Conservation (phyloP, 2,797 vertebrate species). For the Antennarius maculatus region DNA sequence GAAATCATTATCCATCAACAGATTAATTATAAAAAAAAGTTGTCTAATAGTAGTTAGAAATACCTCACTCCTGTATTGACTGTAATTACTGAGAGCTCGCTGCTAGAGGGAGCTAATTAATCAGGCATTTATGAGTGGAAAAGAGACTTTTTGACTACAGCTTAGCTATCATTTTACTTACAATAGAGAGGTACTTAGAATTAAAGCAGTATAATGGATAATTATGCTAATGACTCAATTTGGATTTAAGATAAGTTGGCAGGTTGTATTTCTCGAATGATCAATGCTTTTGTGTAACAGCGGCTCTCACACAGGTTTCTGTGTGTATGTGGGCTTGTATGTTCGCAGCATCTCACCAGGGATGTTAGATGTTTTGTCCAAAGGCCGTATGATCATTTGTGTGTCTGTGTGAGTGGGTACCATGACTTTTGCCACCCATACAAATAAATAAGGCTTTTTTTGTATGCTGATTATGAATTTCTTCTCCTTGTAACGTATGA, state of each 20-base stretch:
- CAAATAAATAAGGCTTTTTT: constrained; percentile 33
- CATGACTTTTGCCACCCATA: constrained; percentile 39
- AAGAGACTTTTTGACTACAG: constrained; percentile 77
- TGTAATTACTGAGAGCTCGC: constrained; percentile 73
- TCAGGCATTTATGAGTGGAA: constrained; percentile 76
- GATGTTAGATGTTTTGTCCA: constrained; percentile 63
- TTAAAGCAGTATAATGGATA: constrained; percentile 79
- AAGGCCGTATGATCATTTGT: constrained; percentile 43
- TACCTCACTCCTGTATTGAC: constrained; percentile 54
- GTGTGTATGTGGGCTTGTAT: constrained; percentile 53
- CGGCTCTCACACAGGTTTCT: constrained; percentile 48
- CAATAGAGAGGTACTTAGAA: constrained; percentile 78
- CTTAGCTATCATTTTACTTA: constrained; percentile 77
- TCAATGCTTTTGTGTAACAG: constrained; percentile 44
- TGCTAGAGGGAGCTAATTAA: constrained; percentile 86
- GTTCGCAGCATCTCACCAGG: constrained; percentile 54
- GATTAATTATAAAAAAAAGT: constrained; percentile 57
- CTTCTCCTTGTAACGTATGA: background rate
- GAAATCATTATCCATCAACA: constrained; percentile 43
- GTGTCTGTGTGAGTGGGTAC: constrained; percentile 8
- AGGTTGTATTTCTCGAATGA: constrained; percentile 67
- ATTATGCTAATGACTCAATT: constrained; percentile 81
- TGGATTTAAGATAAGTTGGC: constrained; percentile 75
- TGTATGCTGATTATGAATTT: constrained; percentile 10
- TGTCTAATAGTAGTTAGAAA: constrained; percentile 55